Conservation (phyloP, 2,888 invertebrate genomes). For the Eulithis prunata region DNA sequence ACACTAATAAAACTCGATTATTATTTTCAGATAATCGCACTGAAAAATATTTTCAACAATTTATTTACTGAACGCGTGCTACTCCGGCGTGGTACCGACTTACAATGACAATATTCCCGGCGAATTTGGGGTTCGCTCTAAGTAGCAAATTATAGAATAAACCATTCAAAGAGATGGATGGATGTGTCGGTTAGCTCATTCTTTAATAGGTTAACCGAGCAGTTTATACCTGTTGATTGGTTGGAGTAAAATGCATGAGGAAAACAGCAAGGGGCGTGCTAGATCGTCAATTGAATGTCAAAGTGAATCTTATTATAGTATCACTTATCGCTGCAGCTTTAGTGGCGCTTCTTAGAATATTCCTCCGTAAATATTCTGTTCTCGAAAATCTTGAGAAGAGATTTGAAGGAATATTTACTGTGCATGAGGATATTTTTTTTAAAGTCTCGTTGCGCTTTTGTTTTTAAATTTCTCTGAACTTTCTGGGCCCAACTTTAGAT, state of each 20-base stretch:
- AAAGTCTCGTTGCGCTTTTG: too few relatives aligned
- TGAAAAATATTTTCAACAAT: constrained; percentile 45
- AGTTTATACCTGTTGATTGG: constrained; percentile 9
- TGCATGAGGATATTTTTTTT: too few relatives aligned
- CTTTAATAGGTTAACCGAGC: constrained; percentile 37
- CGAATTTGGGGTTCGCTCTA: constrained; percentile 55
- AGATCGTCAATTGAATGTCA: constrained; percentile 2
- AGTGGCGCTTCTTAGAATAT: too few relatives aligned
- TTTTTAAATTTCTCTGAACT: too few relatives aligned
- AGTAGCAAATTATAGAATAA: constrained; percentile 63
- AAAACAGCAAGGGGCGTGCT: constrained; percentile 13
- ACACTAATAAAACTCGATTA: constrained; percentile 53
- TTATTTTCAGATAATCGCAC: constrained; percentile 55
- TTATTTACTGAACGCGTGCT: constrained; percentile 61
- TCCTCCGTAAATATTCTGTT: too few relatives aligned
- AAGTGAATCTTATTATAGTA: constrained; percentile 10
- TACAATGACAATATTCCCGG: constrained; percentile 61
- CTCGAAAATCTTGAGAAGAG: too few relatives aligned
- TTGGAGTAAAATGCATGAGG: constrained; percentile 1
- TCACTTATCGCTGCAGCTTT: too few relatives aligned
- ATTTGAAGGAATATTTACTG: too few relatives aligned
- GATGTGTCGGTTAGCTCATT: constrained; percentile 42
- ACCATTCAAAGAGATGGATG: constrained; percentile 57
- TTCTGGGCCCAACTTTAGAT: too few relatives aligned
- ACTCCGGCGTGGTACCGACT: constrained; percentile 60